A percentile compares a stretch with the other conserved stretches of the same genome.
phyloP scores from a whole-genome alignment of 2,113 vertebrate species.

The Pitta sordida region DNA sequence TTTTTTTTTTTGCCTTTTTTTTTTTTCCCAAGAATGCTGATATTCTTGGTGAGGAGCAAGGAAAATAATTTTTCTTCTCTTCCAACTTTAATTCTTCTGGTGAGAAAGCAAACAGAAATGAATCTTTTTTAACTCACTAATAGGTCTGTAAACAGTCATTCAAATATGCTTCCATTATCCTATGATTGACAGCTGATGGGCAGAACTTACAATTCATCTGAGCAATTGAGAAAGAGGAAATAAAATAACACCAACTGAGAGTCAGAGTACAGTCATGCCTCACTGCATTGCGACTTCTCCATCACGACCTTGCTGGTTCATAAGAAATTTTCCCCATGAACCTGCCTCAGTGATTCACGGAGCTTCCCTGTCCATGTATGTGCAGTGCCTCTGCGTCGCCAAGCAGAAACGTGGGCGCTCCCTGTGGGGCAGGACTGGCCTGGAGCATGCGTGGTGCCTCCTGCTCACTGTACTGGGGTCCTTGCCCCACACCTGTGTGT shows the following conservation, averaged over 20 bases:
- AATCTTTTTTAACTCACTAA: not conserved
- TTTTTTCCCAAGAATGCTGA: not conserved
- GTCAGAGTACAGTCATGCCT: too few relatives aligned
- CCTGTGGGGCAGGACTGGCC: too few relatives aligned
- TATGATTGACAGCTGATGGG: not conserved
- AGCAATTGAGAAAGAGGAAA: not conserved
- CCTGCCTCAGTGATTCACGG: too few relatives aligned
- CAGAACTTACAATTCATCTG: not conserved
- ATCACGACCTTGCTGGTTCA: too few relatives aligned
- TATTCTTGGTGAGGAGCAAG: not conserved
- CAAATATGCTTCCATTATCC: not conserved
- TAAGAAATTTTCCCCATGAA: too few relatives aligned
- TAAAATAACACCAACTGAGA: not conserved
- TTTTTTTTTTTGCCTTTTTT: not conserved
- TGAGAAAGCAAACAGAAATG: not conserved
- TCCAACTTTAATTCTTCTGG: not conserved
- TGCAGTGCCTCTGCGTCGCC: too few relatives aligned
- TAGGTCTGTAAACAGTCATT: not conserved
- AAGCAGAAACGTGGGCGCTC: too few relatives aligned
- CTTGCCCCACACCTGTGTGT: too few relatives aligned
- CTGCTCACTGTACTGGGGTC: too few relatives aligned
- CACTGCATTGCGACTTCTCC: too few relatives aligned
- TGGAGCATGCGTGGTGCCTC: too few relatives aligned
- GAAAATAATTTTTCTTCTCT: not conserved
- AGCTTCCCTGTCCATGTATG: too few relatives aligned